Conservation (phyloP, 2,797 vertebrate species). For the Urosaurus nigricauda region DNA sequence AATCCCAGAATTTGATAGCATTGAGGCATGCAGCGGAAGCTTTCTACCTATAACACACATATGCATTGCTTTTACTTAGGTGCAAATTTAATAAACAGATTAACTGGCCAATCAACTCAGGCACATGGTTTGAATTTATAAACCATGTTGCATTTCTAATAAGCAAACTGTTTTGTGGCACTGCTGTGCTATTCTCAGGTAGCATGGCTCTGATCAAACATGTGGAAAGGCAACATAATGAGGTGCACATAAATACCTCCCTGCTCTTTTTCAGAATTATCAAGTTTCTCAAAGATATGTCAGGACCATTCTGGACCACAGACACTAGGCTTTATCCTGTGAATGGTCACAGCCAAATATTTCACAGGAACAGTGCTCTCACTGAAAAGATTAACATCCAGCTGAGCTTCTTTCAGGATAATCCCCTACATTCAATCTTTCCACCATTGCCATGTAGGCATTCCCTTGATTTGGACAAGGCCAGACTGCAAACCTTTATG, state of each 20-base stretch:
- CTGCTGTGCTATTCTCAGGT: background rate
- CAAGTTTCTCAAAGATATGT: no score
- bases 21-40: background rate
- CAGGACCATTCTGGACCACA: no score
- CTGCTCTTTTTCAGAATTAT: no score
- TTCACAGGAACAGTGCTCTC: background rate
- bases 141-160: background rate
- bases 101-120: background rate
- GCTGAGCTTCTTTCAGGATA: background rate
- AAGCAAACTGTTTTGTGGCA: background rate
- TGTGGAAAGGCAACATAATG: background rate
- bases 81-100: background rate
- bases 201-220: background rate
- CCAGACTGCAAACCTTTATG: background rate
- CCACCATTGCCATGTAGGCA: background rate
- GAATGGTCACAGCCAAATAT: no score
- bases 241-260: no score
- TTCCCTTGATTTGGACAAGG: background rate
- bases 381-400: background rate
- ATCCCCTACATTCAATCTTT: background rate
- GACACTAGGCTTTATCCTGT: no score
- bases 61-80: background rate
- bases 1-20: no score
- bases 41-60: no score
- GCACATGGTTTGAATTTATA: background rate